Conservation (phyloP, 2,113 vertebrate genomes). For the Poecile atricapillus region DNA sequence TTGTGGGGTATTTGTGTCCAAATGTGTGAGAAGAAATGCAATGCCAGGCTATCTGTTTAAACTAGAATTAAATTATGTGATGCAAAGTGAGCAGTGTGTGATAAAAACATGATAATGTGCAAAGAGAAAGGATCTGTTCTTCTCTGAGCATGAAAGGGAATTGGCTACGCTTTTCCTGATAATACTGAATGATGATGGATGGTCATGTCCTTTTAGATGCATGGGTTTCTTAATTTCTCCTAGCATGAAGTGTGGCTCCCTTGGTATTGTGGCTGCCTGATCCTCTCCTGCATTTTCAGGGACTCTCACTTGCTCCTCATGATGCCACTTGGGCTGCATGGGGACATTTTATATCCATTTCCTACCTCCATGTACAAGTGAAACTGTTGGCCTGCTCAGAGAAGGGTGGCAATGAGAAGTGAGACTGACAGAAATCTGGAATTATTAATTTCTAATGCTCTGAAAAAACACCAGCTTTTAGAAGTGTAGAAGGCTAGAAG, state of each 20-base stretch:
- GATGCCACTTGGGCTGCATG: neutral
- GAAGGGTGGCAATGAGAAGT: neutral
- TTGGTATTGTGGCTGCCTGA: neutral
- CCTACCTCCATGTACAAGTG: neutral
- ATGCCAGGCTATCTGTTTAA: neutral
- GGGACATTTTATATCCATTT: neutral
- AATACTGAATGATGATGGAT: neutral
- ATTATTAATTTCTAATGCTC: neutral
- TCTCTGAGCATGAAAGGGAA: neutral
- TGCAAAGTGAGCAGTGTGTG: neutral
- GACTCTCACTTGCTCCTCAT: neutral
- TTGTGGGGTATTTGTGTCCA: neutral
- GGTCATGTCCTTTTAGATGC: neutral
- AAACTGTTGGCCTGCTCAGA: neutral
- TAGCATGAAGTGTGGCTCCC: neutral
- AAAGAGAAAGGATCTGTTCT: neutral
- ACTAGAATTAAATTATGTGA: neutral
- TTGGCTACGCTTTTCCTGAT: neutral
- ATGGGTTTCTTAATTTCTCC: neutral
- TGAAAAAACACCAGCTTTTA: neutral
- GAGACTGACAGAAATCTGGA: neutral
- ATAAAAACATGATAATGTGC: neutral
- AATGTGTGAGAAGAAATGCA: neutral
- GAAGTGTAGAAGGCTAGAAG: neutral
- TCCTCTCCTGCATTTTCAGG: neutral